Base-by-base conservation (phyloP, 2,888 invertebrate species). In the Theodoxus fluviatilis region DNA sequence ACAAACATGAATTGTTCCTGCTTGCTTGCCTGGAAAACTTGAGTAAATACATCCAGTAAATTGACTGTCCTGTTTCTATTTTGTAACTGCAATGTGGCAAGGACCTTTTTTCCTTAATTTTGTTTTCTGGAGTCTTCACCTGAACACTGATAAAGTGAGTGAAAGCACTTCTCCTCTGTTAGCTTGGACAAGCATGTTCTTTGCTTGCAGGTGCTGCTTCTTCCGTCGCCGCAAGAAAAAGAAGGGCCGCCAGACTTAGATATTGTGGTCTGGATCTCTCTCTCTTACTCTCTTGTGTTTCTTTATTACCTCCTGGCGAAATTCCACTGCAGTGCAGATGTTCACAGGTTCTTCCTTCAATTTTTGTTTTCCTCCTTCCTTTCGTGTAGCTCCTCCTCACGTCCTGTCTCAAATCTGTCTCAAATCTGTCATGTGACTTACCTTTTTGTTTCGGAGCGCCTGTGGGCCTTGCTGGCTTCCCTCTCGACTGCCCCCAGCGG, bases 191-290 rank as follows among this genome's bases (percentile, higher is more conserved):
- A 71, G 73, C 68, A 67, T 66, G 71, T 74, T 76, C 69, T 74
- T 90, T 96, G 76, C 74, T 82, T 81, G 76, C 80, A 96, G 96
- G 91, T 97, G 97, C 91, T 98, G 98, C 90, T 98, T 96, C 90
- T 98, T 97, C 92, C 95, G 96, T 92, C 95, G 96, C 90, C 93
- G 96, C 89, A 96, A 96, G 94, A 96, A 96, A 94, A 97, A 97
- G 93, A 96, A 96, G 92, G 93, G 93, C 88, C 80, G 82, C 71
- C 79, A 78, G 76, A 77, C 79, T 69, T 81, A 80, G 76, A 69
- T 65, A 47, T 33, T 52, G 55, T 70, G 61, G 66, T 68, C 38
- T 55, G 35, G n/a, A 43, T 33, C 15, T 33, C 63, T 59, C 52
- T 49, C 22, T 59, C 61, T 33, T 63, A 59, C 49, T 65, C 43